Percentiles rank a stretch among this genome's conserved stretches.
Conservation (phyloP, 2,888 invertebrate species). For the Dyspetes luteomarginatus region DNA sequence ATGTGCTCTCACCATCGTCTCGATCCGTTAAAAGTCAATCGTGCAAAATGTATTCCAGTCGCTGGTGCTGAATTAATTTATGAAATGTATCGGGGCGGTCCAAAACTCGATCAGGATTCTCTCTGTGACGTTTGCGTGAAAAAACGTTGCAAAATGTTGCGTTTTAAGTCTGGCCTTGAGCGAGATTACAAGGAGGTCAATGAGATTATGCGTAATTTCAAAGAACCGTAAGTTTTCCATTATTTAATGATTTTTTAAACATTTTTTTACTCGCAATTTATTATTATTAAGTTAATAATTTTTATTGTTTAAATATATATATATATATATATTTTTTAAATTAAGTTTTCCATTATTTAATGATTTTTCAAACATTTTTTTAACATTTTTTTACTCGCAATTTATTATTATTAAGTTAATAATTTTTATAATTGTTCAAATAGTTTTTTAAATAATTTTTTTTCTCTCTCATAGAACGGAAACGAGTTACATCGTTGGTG, state of each 20-base stretch:
- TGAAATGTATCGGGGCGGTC: constrained; percentile 83
- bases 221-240: constrained; percentile 78
- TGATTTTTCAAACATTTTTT: no score
- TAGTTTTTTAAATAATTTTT: constrained; percentile 17
- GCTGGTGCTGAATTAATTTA: constrained; percentile 82
- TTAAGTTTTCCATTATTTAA: no score
- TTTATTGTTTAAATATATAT: no score
- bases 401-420: no score
- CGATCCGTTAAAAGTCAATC: constrained; percentile 83
- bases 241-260: constrained; percentile 12
- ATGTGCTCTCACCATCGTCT: constrained; percentile 84
- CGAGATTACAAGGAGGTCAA: constrained; percentile 84
- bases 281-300: no score
- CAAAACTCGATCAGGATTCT: constrained; percentile 81
- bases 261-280: no score
- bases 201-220: constrained; percentile 81
- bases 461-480: constrained; percentile 70
- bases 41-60: constrained; percentile 83
- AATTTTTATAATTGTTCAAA: no score
- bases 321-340: no score
- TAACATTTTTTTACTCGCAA: no score
- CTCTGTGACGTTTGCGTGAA: constrained; percentile 84
- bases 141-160: constrained; percentile 83
- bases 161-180: constrained; percentile 83
- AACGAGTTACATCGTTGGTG: constrained; percentile 84